Evolutionary conservation across 2,113 vertebrate species (phyloP).

Genomic region (Myotis brandtii): DNA sequence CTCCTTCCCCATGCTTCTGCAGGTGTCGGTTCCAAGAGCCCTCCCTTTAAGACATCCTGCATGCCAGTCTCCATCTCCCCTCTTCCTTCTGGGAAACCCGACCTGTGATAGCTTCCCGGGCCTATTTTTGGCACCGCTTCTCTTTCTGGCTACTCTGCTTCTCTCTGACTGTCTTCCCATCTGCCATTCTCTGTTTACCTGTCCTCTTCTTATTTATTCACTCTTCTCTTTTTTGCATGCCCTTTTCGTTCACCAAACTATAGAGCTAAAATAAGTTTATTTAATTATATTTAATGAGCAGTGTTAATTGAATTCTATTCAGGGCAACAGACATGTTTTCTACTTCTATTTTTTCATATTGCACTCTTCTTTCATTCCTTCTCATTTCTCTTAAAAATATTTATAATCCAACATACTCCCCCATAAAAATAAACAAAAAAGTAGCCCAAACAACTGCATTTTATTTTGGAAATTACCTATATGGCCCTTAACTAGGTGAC

Average conservation of each 20-base stretch:
- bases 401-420: not conserved
- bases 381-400: slow-evolving; percentile 5
- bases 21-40: not conserved
- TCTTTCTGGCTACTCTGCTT: not conserved
- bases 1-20: not conserved
- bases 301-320: not conserved
- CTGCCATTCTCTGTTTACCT: not conserved
- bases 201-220: not conserved
- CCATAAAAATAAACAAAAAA: slow-evolving; percentile 8
- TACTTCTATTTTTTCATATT: not conserved
- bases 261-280: not conserved
- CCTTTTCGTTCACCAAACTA: not conserved
- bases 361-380: not conserved
- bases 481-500: not conserved
- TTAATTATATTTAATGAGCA: slow-evolving; percentile 4
- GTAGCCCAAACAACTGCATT: not conserved
- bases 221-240: not conserved
- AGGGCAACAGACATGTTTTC: not conserved
- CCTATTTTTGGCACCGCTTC: not conserved
- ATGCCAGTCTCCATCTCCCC: not conserved
- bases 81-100: not conserved
- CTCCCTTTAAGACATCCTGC: not conserved
- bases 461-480: not conserved
- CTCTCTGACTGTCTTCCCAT: not conserved
- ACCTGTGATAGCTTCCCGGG: not conserved